phyloP scores from a whole-genome alignment of 1,140 invertebrate genomes.

The Scaptomyza graminum region DNA sequence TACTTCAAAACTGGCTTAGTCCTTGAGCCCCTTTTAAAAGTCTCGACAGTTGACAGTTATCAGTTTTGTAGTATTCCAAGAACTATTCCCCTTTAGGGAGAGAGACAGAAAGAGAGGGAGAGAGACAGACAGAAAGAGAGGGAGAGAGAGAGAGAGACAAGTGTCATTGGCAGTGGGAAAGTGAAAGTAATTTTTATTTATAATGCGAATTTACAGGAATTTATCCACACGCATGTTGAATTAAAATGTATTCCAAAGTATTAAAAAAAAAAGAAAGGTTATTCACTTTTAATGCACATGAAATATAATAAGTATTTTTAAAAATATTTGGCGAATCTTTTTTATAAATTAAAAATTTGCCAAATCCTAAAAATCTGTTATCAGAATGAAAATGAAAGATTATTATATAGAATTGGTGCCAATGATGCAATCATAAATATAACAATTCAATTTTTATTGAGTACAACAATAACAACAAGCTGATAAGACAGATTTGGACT shows the following conservation, averaged over 20 bases:
- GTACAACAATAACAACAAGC: constrained; percentile 1
- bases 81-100: background rate
- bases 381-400: background rate
- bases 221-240: constrained; percentile 2
- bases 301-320: too few species aligned
- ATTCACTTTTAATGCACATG: too few species aligned
- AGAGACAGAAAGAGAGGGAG: too few species aligned
- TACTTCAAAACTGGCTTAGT: constrained; percentile 24
- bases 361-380: background rate
- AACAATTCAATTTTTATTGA: too few species aligned
- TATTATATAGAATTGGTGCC: background rate
- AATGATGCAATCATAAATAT: constrained; percentile 1
- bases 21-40: constrained; percentile 51
- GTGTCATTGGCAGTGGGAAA: constrained; percentile 16
- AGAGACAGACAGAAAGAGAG: too few species aligned
- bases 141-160: too few species aligned
- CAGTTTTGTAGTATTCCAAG: constrained; percentile 14
- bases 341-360: too few species aligned
- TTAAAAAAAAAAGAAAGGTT: background rate
- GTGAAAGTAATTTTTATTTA: constrained; percentile 12
- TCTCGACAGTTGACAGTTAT: constrained; percentile 36
- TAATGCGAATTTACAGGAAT: background rate
- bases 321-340: background rate
- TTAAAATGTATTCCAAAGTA: background rate
- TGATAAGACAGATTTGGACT: constrained; percentile 20